Conservation (phyloP, 1,140 invertebrate genomes). For the Gonatopus flavifemur region DNA sequence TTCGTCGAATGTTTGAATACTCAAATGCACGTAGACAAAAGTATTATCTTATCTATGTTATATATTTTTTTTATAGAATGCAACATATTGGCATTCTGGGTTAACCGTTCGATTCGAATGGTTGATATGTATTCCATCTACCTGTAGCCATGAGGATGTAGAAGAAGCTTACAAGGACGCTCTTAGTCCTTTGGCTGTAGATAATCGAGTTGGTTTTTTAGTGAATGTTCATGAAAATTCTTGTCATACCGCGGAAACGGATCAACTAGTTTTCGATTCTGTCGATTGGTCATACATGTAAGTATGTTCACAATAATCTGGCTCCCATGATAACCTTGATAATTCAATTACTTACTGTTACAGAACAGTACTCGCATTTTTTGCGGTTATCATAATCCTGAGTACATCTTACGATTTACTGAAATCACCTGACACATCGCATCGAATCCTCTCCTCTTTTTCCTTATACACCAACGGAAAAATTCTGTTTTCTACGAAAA, state of each 20-base stretch:
- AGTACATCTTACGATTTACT: conserved; percentile 38
- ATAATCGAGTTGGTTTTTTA: conserved; percentile 35
- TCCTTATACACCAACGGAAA: conserved; percentile 57
- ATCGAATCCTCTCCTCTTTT: conserved; percentile 40
- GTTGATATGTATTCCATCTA: conserved; percentile 46
- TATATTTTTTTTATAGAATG: conserved; percentile 17
- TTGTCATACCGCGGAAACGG: conserved; percentile 29
- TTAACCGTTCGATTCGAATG: conserved; percentile 34
- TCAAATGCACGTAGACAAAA: too few species aligned
- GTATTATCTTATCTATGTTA: not conserved
- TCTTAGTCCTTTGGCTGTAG: conserved; percentile 33
- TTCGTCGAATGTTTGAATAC: too few species aligned
- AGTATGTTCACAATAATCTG: not conserved
- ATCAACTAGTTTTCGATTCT: conserved; percentile 18
- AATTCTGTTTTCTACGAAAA: conserved; percentile 43
- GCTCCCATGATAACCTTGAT: not conserved
- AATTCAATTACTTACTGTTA: too few species aligned
- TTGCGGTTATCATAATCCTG: conserved; percentile 26
- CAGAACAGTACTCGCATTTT: conserved; percentile 29
- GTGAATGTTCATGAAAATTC: conserved; percentile 27
- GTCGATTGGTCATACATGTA: conserved; percentile 43
- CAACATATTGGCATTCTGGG: conserved; percentile 17
- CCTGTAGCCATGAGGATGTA: conserved; percentile 35
- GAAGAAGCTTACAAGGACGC: conserved; percentile 26
- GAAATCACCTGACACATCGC: conserved; percentile 7